Evolutionary conservation across 2,888 invertebrate genomes (phyloP).

Genomic region (Silvanus unidentatus): DNA sequence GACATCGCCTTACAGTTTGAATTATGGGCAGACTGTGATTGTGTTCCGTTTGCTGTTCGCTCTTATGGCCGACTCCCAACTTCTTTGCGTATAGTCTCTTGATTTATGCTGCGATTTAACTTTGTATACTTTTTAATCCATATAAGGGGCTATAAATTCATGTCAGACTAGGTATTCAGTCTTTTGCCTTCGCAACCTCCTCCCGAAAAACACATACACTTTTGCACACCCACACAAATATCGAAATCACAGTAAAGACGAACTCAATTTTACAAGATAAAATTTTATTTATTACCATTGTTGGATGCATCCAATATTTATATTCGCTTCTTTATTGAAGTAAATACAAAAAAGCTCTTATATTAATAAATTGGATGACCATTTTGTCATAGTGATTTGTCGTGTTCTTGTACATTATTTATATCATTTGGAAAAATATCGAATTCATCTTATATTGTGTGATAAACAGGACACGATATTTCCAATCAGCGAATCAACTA

Average conservation of each 20-base stretch:
- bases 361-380: no score
- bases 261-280: neutral
- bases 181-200: no score
- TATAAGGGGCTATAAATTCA: constrained; percentile 26
- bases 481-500: no score
- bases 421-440: neutral
- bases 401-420: no score
- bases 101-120: constrained; percentile 27
- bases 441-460: neutral
- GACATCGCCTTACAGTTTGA: constrained; percentile 15
- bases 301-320: no score
- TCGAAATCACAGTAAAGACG: neutral
- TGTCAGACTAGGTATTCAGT: constrained; percentile 22
- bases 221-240: no score
- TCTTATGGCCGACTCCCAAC: constrained; percentile 13
- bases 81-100: constrained; percentile 16
- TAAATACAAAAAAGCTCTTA: no score
- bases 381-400: no score
- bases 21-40: constrained; percentile 16
- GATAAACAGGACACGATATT: no score
- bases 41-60: constrained; percentile 13
- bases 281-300: constrained; percentile 1
- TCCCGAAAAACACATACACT: no score
- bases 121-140: constrained; percentile 27
- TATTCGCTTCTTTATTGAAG: no score